A percentile compares a stretch with the other conserved stretches of the same genome.
Evolutionary conservation across 2,797 vertebrate genomes (phyloP).

Genomic region (Etheostoma perlongum): DNA sequence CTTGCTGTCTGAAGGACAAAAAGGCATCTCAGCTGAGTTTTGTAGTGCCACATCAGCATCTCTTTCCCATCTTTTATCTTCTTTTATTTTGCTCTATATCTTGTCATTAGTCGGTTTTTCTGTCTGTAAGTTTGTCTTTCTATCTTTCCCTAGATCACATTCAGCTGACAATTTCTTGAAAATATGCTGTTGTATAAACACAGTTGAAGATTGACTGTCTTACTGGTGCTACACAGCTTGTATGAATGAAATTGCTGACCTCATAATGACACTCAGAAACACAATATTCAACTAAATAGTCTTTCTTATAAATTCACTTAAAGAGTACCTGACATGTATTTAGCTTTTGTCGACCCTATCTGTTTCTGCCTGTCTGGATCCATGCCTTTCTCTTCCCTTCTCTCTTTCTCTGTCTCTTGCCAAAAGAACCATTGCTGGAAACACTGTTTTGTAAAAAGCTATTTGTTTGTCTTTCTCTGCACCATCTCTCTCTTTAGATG

Average conservation of each 20-base stretch:
- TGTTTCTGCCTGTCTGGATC: constrained; percentile 30
- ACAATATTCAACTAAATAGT: constrained; percentile 63
- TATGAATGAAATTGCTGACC: constrained; percentile 75
- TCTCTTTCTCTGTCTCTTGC: constrained; percentile 20
- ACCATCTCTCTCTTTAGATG: constrained; percentile 73
- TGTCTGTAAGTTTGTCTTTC: constrained; percentile 28
- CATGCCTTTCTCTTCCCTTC: constrained; percentile 8
- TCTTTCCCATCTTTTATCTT: constrained; percentile 20
- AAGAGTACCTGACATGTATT: constrained; percentile 76
- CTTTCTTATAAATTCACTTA: constrained; percentile 77
- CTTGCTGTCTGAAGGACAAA: background rate
- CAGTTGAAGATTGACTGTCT: constrained; percentile 47
- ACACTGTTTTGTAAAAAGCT: constrained; percentile 75
- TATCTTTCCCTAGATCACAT: constrained; percentile 8
- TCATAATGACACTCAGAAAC: constrained; percentile 80
- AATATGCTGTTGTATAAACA: constrained; percentile 77
- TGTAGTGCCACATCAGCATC: constrained; percentile 16
- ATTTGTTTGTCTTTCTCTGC: constrained; percentile 82
- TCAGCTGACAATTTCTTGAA: constrained; percentile 62
- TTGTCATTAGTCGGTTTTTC: background rate
- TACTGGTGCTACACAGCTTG: constrained; percentile 49
- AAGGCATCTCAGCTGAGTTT: background rate
- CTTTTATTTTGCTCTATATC: background rate
- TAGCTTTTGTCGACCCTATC: constrained; percentile 53
- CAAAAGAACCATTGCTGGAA: constrained; percentile 58